Evolutionary conservation across 2,113 vertebrate species (phyloP).

Genomic region (Myotis yumanensis): DNA sequence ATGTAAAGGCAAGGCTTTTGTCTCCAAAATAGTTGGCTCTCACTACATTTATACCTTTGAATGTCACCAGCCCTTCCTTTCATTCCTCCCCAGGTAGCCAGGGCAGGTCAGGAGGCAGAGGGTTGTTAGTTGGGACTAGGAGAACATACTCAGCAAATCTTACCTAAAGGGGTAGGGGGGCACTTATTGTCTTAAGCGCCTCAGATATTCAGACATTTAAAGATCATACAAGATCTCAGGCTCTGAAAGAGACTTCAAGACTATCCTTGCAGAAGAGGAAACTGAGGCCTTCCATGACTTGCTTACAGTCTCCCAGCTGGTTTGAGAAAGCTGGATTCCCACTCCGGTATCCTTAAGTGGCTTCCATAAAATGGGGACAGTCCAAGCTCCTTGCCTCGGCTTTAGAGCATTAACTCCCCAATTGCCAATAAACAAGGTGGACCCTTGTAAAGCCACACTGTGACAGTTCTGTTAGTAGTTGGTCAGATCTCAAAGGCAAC

Average conservation of each 20-base stretch:
- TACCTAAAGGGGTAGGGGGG: background rate
- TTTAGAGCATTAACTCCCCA: constrained; percentile 36
- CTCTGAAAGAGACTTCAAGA: background rate
- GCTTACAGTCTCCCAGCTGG: background rate
- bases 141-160: constrained; percentile 19
- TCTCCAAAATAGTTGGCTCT: constrained; percentile 72
- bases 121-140: constrained; percentile 10
- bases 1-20: constrained; percentile 56
- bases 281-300: background rate
- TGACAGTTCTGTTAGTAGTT: background rate
- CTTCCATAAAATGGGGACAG: background rate
- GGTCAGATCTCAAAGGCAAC: constrained; percentile 46
- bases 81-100: constrained; percentile 37
- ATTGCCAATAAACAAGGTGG: background rate
- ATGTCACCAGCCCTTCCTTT: constrained; percentile 66
- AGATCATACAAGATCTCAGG: background rate
- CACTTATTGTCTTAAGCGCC: constrained; percentile 38
- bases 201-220: constrained; percentile 38
- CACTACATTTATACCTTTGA: constrained; percentile 72
- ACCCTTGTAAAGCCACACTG: background rate
- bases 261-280: background rate
- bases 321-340: background rate
- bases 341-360: background rate
- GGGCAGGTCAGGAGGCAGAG: constrained; percentile 55
- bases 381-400: background rate